Percentiles rank a stretch among this genome's conserved stretches.
Evolutionary conservation across 1,140 invertebrate genomes (phyloP).

Genomic region (Diachasma alloeum): DNA sequence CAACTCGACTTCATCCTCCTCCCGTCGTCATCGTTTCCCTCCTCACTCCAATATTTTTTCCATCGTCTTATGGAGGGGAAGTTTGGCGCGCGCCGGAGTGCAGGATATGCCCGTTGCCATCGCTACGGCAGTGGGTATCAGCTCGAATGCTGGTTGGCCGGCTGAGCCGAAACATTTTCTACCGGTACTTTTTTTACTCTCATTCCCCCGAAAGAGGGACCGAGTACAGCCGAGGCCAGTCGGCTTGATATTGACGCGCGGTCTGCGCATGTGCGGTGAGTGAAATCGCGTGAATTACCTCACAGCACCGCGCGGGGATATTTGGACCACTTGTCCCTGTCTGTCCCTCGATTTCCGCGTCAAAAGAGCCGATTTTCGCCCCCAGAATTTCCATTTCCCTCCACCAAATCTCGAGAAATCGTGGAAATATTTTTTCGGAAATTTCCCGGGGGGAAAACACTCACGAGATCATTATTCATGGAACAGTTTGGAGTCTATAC

Average conservation of each 20-base stretch:
- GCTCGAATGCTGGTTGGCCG: conserved; percentile 52
- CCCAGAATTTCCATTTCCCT: too few relatives aligned
- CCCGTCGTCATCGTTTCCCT: conserved; percentile 27
- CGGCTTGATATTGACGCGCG: conserved; percentile 37
- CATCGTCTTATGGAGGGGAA: conserved; percentile 12
- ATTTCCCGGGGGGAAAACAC: too few relatives aligned
- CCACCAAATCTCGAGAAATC: too few relatives aligned
- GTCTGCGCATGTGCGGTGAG: background rate
- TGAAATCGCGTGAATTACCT: background rate
- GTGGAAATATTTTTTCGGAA: too few relatives aligned
- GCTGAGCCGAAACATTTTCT: conserved; percentile 27
- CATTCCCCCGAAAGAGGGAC: background rate
- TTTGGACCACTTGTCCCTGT: background rate
- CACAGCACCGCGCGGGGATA: background rate
- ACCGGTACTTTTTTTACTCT: conserved; percentile 7
- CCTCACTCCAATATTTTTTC: conserved; percentile 19
- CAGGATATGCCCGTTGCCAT: conserved; percentile 50
- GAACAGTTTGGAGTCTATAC: background rate
- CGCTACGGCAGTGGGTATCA: conserved; percentile 54
- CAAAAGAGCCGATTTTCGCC: too few relatives aligned
- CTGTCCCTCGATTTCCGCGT: too few relatives aligned
- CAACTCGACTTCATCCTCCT: conserved; percentile 26
- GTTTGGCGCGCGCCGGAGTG: conserved; percentile 31
- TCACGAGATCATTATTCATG: too few relatives aligned
- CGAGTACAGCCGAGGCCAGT: background rate